These are phyloP conservation scores for Dendrolimus punctatus DNA, from an alignment of 1,140 invertebrate genomes.

Conservation along the genomic window DNA sequence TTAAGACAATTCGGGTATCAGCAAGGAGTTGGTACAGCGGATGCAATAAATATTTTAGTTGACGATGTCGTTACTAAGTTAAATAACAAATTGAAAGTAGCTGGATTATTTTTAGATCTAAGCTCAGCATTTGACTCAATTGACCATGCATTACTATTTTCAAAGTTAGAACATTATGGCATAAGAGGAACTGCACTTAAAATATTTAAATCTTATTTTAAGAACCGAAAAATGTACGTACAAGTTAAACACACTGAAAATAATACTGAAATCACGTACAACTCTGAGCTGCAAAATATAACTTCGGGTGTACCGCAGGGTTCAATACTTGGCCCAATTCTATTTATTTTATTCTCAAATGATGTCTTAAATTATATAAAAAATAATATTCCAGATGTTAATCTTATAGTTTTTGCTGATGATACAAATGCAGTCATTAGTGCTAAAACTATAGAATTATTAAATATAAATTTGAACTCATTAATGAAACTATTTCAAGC, in stretches of 20 bases:
- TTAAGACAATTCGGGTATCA: constrained; percentile 15
- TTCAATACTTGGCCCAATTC: neutral
- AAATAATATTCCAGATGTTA: neutral
- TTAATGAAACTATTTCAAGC: neutral
- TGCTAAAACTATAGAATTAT: too few species aligned
- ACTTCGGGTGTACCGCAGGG: constrained; percentile 2
- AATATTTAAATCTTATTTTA: constrained; percentile 8
- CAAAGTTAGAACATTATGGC: constrained; percentile 10
- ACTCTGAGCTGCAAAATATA: constrained; percentile 5
- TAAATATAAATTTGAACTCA: too few species aligned
- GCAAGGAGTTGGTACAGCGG: constrained; percentile 1
- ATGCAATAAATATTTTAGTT: constrained; percentile 9
- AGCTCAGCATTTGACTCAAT: constrained; percentile 12
- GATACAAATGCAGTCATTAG: too few species aligned
- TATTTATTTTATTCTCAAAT: constrained; percentile 1
- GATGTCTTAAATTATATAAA: neutral
- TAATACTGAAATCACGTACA: neutral
- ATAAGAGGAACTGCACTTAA: constrained; percentile 5
- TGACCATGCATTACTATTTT: constrained; percentile 6
- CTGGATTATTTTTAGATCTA: constrained; percentile 6
- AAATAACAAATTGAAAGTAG: constrained; percentile 5
- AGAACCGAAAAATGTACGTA: constrained; percentile 11
- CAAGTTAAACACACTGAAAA: constrained; percentile 5
- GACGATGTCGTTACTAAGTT: constrained; percentile 6
- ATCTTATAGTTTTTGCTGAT: too few species aligned